Conservation (phyloP, 1,140 invertebrate genomes). For the Papilio xuthus region DNA sequence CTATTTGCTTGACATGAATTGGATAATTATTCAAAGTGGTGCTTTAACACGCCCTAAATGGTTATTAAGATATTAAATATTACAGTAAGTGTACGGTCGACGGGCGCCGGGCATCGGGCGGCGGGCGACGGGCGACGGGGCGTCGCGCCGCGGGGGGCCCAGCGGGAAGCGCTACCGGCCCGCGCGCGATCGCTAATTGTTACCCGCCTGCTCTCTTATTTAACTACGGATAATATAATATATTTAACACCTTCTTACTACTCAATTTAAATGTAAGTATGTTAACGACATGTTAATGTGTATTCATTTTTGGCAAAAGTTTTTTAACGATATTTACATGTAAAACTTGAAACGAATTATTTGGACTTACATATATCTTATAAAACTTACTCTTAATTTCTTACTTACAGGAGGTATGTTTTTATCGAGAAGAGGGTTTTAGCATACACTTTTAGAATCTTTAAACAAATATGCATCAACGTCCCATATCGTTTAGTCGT, state of each 20-base stretch:
- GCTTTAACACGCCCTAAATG: constrained; percentile 66
- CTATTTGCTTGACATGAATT: constrained; percentile 62
- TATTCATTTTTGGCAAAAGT: not conserved
- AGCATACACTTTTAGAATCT: not conserved
- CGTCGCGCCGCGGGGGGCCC: constrained; percentile 60
- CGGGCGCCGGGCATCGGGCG: constrained; percentile 40
- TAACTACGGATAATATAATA: constrained; percentile 20
- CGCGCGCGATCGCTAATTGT: constrained; percentile 44
- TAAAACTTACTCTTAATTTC: not conserved
- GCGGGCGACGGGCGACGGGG: constrained; percentile 43
- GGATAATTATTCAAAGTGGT: constrained; percentile 70
- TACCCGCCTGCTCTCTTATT: constrained; percentile 19
- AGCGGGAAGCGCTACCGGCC: constrained; percentile 72
- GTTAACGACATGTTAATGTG: constrained; percentile 3
- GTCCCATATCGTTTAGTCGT: not conserved
- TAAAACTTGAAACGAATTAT: not conserved
- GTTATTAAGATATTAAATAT: constrained; percentile 81
- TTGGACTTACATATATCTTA: not conserved
- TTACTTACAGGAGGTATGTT: not conserved
- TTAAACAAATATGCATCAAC: not conserved
- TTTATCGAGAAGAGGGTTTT: not conserved
- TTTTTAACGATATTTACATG: not conserved
- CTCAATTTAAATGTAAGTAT: not conserved
- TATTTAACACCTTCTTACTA: constrained; percentile 18
- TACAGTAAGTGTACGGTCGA: constrained; percentile 49